Evolutionary conservation across 37 sponge, comb jelly and placozoan species (phyloP), one percentile per base, ranked within the genome.

Genomic region (Hormiphora californensis): DNA sequence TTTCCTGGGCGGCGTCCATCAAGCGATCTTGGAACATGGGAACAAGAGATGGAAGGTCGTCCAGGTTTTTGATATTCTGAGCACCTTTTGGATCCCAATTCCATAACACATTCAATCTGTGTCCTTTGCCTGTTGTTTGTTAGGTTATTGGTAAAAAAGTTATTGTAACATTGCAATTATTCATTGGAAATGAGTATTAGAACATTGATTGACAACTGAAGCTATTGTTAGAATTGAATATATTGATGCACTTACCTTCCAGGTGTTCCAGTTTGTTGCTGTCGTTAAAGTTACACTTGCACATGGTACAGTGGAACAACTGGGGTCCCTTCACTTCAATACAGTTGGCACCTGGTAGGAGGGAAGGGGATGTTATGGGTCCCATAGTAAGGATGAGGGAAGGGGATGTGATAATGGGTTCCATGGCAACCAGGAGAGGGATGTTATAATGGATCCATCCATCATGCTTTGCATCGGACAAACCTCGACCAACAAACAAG

Each of bases 31-130:
- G 46, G 43, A 40, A 73, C 81, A 73, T 23, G 19, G 9, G 5
- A n/a, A n/a, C 43, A 33, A 43, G n/a, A n/a, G n/a, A n/a, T n/a
- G n/a, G n/a, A 19, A 41, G 32, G 1, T 4, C 21, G 12, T 73
- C 81, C 40, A 33, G 17, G 25, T 73, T 46, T 73, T 73, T 73
- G 2, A 73, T 73, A 22, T 43, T 73, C 43, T 73, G 81, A 17
- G 81, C 81, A 40, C 81, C 43, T 11, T 19, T 30, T 11, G 81
- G 81, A 28, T 73, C 81, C 81, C 81, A 73, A 73, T 73, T 73
- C 81, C 81, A 73, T 1, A 73, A 46, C 23, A 73, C 43, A 30
- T 73, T 73, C 46, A 73, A 33, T 46, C 40, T 43, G 38, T 73
- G 81, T 7, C 46, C 4, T 19, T 73, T 39, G n/a, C 46, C 81